Base-by-base conservation (phyloP, 2,888 invertebrate species). In the Sarcophaga variegata region DNA sequence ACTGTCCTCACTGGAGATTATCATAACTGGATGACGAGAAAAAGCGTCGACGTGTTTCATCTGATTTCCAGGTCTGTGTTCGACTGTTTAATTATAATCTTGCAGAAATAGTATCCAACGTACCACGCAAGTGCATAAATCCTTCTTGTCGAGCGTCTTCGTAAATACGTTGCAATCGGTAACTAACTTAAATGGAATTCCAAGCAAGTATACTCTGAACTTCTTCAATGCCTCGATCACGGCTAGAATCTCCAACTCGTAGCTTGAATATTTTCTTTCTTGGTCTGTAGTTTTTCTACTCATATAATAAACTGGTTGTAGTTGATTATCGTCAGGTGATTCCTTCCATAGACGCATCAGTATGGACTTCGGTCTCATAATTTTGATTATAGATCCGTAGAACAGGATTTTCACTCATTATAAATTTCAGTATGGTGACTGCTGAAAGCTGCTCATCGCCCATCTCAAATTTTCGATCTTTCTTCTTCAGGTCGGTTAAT, bases 201-300 rank as follows among this genome's bases (percentile, higher is more conserved):
- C 88, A 4, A 90, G 37, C 1, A 89, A 86, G 88, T 90, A 90
- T 17, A 89, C 83, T 5, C 88, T 62, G 77, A 90, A 90, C 66
- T 89, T 90, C 59, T 88, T 87, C 8, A 89, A 17, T 2, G 89
- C 89, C 60, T 64, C 69, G 54, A 85, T 76, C 11, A 76, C 81
- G 4, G 77, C 81, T 22, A 85, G 64, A 17, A 77, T 72, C 45
- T 85, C 64, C 10, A 81, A 54, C 54, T 85, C 79, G 27, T 79
- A 82, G 12, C 54, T 82, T 4, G 49, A 69, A 64, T 76, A 79
- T 62, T 84, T 83, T 25, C 59, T 47, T 45, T 84, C 67, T 47
- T 60, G 47, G n/a, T 14, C 22, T 1, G 75, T 75, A 49, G 27
- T 27, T 4, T 27, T 75, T 25, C 70, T 83, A 27, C 86, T 88